Base-by-base conservation (phyloP, 2,888 invertebrate species). In the Agonopterix arenella region DNA sequence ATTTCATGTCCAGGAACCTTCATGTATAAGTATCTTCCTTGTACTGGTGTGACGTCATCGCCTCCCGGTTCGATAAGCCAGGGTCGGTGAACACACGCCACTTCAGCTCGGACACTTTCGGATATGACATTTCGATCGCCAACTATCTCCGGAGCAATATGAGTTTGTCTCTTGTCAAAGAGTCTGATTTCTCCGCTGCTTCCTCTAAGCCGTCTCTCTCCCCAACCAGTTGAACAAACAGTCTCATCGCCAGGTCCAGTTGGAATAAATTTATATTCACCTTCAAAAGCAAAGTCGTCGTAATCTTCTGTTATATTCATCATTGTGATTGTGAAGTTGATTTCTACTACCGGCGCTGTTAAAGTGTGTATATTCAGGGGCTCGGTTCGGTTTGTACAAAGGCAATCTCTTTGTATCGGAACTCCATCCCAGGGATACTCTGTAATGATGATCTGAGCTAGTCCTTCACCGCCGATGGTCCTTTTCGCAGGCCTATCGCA, bases 221-320 rank as follows among this genome's bases (percentile, higher is more conserved):
- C 92, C 85, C 93, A 92, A 13, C 91, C 91, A 38, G 92, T 90
- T 0, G 92, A 90, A 69, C 94, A 94, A 13, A 90, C 82, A 44
- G 90, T 90, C 57, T 90, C 90, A 52, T 91, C 91, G 2, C 90
- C 89, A 8, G 90, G 90, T 1, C 83, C 88, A 44, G 85, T 86
- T 0, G 92, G 88, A 46, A 93, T 80, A 73, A 93, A 93, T 68
- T 93, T 93, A 62, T 92, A 93, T 70, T 92, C 92, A 0, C 93
- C 94, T 66, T 95, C 95, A 80, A 96, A 95, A 70, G 92, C 92
- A 77, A 95, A 95, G 70, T 94, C 93, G 51, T 93, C 91, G 68
- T 95, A 94, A 82, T 96, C 94, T 78, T 96, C 94, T 7, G 94
- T 93, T 51, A 95, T 93, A 80, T 93, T 93, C 96, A 96, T 95